These are phyloP conservation scores for Anoplius nigerrimus DNA, from an alignment of 2,888 invertebrate genomes.

Conservation along the genomic window DNA sequence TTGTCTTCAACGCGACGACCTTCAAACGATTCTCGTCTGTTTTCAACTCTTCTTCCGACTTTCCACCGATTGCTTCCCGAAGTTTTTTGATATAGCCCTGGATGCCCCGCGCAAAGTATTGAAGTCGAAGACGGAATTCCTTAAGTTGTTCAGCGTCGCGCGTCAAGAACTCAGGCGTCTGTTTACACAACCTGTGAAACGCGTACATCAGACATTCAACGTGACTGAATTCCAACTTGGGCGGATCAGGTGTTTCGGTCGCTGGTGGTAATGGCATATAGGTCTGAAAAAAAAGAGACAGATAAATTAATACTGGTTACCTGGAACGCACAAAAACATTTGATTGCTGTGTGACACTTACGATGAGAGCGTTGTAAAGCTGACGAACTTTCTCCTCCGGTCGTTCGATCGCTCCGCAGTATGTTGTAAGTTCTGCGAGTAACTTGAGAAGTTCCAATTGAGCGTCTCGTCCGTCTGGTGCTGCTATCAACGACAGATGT, in stretches of 20 bases:
- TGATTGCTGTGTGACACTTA: conserved; percentile 73
- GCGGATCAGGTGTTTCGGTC: conserved; percentile 81
- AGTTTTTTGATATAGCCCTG: conserved; percentile 89
- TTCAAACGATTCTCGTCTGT: conserved; percentile 87
- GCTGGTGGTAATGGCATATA: conserved; percentile 92
- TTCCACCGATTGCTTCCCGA: conserved; percentile 81
- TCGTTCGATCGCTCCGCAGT: conserved; percentile 86
- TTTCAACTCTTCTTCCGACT: conserved; percentile 84
- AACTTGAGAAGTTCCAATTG: conserved; percentile 89
- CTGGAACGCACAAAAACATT: not conserved
- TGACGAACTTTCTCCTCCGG: conserved; percentile 84
- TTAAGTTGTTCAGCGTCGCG: conserved; percentile 87
- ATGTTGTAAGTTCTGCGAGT: conserved; percentile 89
- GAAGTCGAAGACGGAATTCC: conserved; percentile 90
- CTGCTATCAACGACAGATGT: conserved; percentile 81
- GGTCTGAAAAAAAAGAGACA: conserved; percentile 77
- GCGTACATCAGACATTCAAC: conserved; percentile 92
- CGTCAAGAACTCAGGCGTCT: conserved; percentile 85
- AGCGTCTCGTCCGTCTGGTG: conserved; percentile 80
- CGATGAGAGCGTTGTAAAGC: conserved; percentile 87
- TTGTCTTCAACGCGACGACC: conserved; percentile 89
- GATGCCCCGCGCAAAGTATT: conserved; percentile 93
- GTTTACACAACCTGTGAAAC: conserved; percentile 85
- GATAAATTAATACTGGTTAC: no score
- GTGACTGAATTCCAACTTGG: conserved; percentile 94